Conservation (phyloP, 2,888 invertebrate species). For the Antheraea assamensis region DNA sequence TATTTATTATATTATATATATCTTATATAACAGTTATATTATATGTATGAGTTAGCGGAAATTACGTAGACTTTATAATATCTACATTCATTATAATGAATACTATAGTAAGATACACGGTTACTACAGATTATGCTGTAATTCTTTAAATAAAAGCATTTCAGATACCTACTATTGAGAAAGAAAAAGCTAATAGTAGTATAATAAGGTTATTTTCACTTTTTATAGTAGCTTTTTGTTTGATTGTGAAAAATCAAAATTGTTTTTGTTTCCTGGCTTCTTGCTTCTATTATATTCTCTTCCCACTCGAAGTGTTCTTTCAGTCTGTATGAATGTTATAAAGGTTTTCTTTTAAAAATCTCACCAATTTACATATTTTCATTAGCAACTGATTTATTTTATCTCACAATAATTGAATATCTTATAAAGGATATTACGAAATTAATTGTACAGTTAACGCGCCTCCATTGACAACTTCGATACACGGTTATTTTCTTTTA, state of each 20-base stretch:
- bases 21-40: too few species aligned
- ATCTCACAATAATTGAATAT: neutral
- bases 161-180: too few species aligned
- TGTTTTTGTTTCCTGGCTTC: neutral
- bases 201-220: neutral
- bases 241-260: neutral
- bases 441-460: constrained; percentile 10
- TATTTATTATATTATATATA: too few species aligned
- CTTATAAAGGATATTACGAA: constrained; percentile 6
- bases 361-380: neutral
- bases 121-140: too few species aligned
- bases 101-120: neutral
- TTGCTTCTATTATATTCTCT: neutral
- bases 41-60: neutral
- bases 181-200: neutral
- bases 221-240: neutral
- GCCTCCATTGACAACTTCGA: constrained; percentile 8
- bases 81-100: neutral
- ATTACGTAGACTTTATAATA: neutral
- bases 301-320: neutral
- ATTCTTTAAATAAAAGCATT: too few species aligned
- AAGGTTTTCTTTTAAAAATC: neutral
- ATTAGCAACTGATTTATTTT: neutral
- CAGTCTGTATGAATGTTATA: neutral
- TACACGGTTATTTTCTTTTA: constrained; percentile 28